Evolutionary conservation across 2,888 invertebrate genomes (phyloP).

Genomic region (Ectropis crepuscularia): DNA sequence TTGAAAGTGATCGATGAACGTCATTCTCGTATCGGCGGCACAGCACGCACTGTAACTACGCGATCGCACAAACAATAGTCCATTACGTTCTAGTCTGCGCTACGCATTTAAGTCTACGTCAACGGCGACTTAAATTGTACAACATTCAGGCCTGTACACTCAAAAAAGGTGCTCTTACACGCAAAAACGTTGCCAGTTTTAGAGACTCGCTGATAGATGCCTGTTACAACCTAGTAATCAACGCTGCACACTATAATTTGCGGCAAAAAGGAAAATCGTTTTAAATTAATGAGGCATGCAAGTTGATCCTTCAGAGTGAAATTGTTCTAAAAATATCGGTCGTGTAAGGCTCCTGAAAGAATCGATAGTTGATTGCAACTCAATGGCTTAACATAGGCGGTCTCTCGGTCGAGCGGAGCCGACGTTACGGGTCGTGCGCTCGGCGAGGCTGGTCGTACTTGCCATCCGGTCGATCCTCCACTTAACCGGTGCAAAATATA

Average conservation of each 20-base stretch:
- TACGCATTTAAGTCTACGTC: slow-evolving; percentile 9
- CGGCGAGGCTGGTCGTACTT: neutral
- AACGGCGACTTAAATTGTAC: slow-evolving; percentile 6
- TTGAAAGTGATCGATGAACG: slow-evolving; percentile 36
- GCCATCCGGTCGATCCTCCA: neutral
- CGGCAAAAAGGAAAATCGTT: neutral
- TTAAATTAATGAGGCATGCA: neutral
- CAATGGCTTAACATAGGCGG: slow-evolving; percentile 34
- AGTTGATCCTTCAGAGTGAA: neutral
- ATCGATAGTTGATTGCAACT: slow-evolving; percentile 43
- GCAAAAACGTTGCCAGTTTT: neutral
- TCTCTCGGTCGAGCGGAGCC: neutral
- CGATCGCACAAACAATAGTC: neutral
- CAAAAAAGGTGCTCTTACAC: slow-evolving; percentile 14
- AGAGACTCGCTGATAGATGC: neutral
- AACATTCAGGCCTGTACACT: neutral
- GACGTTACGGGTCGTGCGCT: neutral
- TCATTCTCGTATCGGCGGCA: slow-evolving; percentile 33
- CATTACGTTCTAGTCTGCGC: slow-evolving; percentile 10
- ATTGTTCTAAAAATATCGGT: neutral
- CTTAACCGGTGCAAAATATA: slow-evolving; percentile 21
- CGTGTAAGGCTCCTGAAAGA: slow-evolving; percentile 19
- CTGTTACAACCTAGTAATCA: neutral
- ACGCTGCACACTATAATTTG: neutral
- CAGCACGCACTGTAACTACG: slow-evolving; percentile 12